These are phyloP conservation scores for Bryconaethiops microstoma DNA, from an alignment of 2,797 vertebrate species.

Conservation along the genomic window DNA sequence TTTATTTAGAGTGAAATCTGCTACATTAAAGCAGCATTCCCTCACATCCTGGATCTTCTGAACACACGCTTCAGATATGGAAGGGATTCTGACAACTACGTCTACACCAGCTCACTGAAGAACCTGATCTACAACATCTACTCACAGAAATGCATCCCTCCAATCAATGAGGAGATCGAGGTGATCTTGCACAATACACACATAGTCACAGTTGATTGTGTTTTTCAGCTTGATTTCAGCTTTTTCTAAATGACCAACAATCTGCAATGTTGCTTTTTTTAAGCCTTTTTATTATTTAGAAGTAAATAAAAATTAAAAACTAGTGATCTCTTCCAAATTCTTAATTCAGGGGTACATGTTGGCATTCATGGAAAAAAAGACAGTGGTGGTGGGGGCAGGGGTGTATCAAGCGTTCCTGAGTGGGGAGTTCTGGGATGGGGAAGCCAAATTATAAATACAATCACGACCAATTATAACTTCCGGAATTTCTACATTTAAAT, in stretches of 20 bases:
- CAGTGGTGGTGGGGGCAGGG: too few species aligned
- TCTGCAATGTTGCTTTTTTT: too few species aligned
- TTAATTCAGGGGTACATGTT: too few species aligned
- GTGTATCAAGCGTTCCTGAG: too few species aligned
- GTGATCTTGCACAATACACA: constrained; percentile 49
- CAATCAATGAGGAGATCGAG: constrained; percentile 69
- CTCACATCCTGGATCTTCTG: constrained; percentile 69
- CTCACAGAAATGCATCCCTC: constrained; percentile 66
- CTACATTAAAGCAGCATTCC: constrained; percentile 71
- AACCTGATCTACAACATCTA: constrained; percentile 66
- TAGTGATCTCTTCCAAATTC: too few species aligned
- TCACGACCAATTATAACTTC: too few species aligned
- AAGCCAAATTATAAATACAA: too few species aligned
- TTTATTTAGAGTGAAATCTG: constrained; percentile 66
- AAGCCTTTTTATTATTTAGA: neutral
- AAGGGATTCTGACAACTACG: constrained; percentile 66
- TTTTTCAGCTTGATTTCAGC: too few species aligned
- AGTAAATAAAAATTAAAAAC: neutral
- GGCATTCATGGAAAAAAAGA: too few species aligned
- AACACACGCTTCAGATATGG: constrained; percentile 65
- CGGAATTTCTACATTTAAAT: too few species aligned
- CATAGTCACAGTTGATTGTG: neutral
- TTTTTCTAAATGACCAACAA: too few species aligned
- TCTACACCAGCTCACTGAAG: constrained; percentile 63
- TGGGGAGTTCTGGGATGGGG: too few species aligned